Evolutionary conservation across 2,797 vertebrate genomes (phyloP), one percentile per base, ranked within the genome.

Genomic region (Pristis pectinata): DNA sequence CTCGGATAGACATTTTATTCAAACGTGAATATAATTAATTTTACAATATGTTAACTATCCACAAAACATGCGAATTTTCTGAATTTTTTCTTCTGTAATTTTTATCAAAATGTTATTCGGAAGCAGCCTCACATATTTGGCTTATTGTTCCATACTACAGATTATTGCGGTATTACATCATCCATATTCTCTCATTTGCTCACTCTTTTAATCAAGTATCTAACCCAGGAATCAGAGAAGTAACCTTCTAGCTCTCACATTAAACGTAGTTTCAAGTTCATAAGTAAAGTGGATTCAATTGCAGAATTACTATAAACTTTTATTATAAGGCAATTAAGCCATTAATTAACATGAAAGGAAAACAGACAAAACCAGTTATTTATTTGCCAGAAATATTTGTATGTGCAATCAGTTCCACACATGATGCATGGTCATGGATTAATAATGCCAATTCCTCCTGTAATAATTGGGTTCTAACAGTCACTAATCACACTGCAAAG

Each of bases 341-440:
- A 61, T n/a, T 19, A n/a, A 59, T 92, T 92, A 64, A n/a, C 64
- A 22, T 27, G 89, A 92, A 92, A 92, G 61, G 89, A 92, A 41
- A 44, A 70, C 19, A 67, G 8, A 34, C 64, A 49, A 49, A 91
- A 7, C 61, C 64, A 10, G 7, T 11, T n/a, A 89, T 56, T n/a
- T 41, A 92, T 92, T 70, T 92, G 15, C 27, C 19, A 56, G 44
- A 59, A 87, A 27, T 56, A 24, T 27, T 87, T 22, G 22, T 56
- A 30, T 56, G 2, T 30, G 83, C 44, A 87, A 56, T 56, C 5
- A 83, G n/a, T n/a, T n/a, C n/a, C n/a, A n/a, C n/a, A n/a, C n/a
- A n/a, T n/a, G n/a, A n/a, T n/a, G n/a, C n/a, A n/a, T n/a, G n/a
- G n/a, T n/a, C n/a, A n/a, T n/a, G n/a, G n/a, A n/a, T n/a, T n/a